Evolutionary conservation across 2,888 invertebrate genomes (phyloP).

Genomic region (Acheta domesticus): DNA sequence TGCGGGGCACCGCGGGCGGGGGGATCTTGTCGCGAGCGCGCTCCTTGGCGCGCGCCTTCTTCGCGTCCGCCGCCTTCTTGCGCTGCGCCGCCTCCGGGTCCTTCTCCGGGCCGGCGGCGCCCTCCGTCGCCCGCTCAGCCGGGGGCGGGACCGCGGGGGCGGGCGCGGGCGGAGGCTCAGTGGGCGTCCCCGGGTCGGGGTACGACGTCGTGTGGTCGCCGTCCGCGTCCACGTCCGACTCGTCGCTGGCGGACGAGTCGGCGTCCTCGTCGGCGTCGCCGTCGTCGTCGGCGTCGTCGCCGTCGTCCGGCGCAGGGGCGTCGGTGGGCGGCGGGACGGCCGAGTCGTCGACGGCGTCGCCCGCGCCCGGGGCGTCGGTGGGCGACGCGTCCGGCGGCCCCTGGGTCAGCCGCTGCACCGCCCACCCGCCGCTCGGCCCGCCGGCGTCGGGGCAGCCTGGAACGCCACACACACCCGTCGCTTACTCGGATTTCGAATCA

Average conservation of each 20-base stretch:
- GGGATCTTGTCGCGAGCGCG: background rate
- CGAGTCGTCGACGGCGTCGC: background rate
- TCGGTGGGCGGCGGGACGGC: background rate
- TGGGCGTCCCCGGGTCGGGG: background rate
- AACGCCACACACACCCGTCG: background rate
- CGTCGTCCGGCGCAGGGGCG: background rate
- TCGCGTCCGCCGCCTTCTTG: background rate
- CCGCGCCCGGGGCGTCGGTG: background rate
- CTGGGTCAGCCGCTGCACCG: background rate
- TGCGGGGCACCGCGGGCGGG: background rate
- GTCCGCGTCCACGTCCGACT: constrained; percentile 62
- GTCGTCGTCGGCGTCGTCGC: background rate
- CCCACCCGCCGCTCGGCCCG: background rate
- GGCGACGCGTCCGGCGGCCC: background rate
- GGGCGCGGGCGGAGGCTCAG: background rate
- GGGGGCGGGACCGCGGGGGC: background rate
- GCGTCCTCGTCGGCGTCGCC: background rate
- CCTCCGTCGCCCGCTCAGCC: too few species aligned
- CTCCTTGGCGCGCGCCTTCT: background rate
- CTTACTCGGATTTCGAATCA: too few species aligned
- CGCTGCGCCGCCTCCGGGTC: background rate
- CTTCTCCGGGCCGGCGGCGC: background rate
- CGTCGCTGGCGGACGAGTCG: background rate
- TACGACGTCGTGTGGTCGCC: constrained; percentile 51
- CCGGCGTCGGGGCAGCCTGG: background rate